Conservation (phyloP, 2,797 vertebrate genomes). For the Eutrigla gurnardus region DNA sequence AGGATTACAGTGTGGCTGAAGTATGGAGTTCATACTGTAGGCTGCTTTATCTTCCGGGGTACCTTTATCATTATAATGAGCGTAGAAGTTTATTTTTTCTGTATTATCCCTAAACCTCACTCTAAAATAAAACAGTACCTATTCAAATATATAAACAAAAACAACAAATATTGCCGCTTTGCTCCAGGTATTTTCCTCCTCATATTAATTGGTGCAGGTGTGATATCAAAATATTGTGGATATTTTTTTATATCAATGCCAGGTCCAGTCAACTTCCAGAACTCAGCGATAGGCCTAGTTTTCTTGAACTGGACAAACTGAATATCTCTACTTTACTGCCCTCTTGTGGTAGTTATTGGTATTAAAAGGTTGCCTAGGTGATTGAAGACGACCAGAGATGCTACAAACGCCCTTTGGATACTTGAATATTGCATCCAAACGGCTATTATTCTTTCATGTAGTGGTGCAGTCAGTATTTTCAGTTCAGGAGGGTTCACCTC, state of each 20-base stretch:
- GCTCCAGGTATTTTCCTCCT: background rate
- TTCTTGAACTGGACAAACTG: background rate
- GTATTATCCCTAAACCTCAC: background rate
- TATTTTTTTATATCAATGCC: background rate
- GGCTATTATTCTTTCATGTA: background rate
- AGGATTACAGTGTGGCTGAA: constrained; percentile 2
- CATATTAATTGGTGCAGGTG: background rate
- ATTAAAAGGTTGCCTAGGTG: constrained; percentile 29
- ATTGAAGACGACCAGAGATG: background rate
- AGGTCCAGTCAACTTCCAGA: constrained; percentile 10
- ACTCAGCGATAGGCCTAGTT: background rate
- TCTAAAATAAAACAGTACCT: background rate
- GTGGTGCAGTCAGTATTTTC: background rate
- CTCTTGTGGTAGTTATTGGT: constrained; percentile 39
- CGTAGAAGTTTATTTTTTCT: background rate
- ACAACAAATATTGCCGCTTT: background rate
- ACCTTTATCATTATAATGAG: background rate
- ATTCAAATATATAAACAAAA: background rate
- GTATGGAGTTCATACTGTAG: background rate
- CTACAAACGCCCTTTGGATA: background rate
- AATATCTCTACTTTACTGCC: constrained; percentile 29
- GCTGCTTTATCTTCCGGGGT: background rate
- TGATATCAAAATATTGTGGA: background rate
- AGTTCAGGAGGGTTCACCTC: background rate
- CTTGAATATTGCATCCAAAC: background rate